Evolutionary conservation across 2,797 vertebrate genomes (phyloP).

Genomic region (Carapus acus): DNA sequence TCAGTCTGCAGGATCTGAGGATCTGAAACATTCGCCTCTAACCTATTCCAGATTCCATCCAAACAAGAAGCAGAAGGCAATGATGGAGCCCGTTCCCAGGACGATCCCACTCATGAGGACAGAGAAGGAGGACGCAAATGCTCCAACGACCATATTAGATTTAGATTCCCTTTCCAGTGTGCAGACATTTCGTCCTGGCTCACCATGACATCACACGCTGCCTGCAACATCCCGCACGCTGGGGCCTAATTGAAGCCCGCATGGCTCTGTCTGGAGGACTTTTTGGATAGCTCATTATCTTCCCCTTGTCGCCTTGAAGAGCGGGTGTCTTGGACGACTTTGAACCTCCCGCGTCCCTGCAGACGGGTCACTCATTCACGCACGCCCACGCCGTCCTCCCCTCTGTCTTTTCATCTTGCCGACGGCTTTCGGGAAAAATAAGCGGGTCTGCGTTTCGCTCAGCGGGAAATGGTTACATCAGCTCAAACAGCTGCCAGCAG

Average conservation of each 20-base stretch:
- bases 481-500: constrained; percentile 52
- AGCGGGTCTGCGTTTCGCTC: constrained; percentile 42
- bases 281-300: constrained; percentile 64
- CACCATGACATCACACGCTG: constrained; percentile 26
- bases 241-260: constrained; percentile 64
- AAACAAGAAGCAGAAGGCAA: no score
- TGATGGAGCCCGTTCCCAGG: no score
- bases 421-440: constrained; percentile 60
- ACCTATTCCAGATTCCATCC: no score
- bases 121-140: no score
- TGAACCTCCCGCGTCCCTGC: constrained; percentile 61
- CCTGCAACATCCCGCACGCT: constrained; percentile 48
- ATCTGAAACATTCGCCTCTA: no score
- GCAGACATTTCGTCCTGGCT: constrained; percentile 38
- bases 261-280: constrained; percentile 62
- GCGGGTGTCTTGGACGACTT: constrained; percentile 62
- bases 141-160: no score
- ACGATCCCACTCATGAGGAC: no score
- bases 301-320: constrained; percentile 63
- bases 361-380: constrained; percentile 59
- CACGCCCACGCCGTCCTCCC: no score
- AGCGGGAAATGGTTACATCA: constrained; percentile 57
- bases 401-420: constrained; percentile 64
- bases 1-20: no score
- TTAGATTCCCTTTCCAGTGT: no score